Base-by-base conservation (phyloP, 1,140 invertebrate genomes). In the Monochamus saltuarius region DNA sequence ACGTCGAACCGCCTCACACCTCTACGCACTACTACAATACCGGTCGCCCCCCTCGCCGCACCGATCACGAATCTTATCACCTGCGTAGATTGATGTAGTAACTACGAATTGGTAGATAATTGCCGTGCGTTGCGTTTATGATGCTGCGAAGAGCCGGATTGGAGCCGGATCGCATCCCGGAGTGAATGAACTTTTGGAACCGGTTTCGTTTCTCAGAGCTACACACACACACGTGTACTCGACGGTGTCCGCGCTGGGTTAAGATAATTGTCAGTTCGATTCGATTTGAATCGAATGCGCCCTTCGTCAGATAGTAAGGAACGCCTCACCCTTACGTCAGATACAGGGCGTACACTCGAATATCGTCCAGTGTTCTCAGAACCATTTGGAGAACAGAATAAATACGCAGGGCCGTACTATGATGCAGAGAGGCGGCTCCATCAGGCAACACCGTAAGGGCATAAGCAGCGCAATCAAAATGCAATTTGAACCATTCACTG, bases 101-200 rank as follows among this genome's bases (percentile, higher is more conserved):
- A 62, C 51, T 58, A 63, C 42, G 49, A 58, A 64, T 64, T 42
- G 37, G 53, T 61, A 62, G 55, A 62, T 67, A 64, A 67, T 67
- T 64, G 64, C 53, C 35, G 45, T 47, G 59, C 49, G 45, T 61
- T 61, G 58, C 53, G 58, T 61, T 61, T 64, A 67, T 50, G 56
- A 63, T 58, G 61, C 39, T 36, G 29, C 51, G 43, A 53, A 36
- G 47, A 51, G 43, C 42, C 53, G 53, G 45, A 47, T 17, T 22
- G 14, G 38, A 59, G 57, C 45, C 42, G 36, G 61, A 64, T 64
- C 54, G 65, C 56, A 66, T 62, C 61, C 55, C 43, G 55, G 62
- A 56, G 66, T 68, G 66, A 68, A 68, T 68, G 66, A 68, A 68
- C 66, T 62, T 65, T 60, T 55, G 56, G 56, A 68, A 68, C 66